Base-by-base conservation (phyloP, 1,140 invertebrate genomes). In the Nixonia krombeini region DNA sequence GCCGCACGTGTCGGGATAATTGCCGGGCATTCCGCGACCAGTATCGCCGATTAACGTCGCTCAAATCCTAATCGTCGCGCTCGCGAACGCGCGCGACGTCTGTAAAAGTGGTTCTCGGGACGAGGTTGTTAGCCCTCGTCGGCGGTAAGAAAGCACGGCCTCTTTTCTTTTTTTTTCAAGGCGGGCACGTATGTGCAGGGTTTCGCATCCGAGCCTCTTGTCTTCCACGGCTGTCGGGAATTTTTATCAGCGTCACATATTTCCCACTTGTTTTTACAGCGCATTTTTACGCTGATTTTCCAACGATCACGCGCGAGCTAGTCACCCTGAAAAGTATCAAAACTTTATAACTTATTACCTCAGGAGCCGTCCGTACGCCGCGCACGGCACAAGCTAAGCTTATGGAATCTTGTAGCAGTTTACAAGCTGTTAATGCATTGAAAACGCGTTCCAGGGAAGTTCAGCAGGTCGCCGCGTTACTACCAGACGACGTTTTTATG, bases 121-220 rank as follows among this genome's bases (percentile, higher is more conserved):
- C 29, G 46, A 65, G 62, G 61, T 70, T 62, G 49, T 70, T 65
- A 65, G 57, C 68, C 56, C 50, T 64, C 50, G 50, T 47, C 57
- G 53, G 55, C 23, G 53, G 41, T 70, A 65, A 70, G 61, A 70
- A 70, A 66, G 52, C 56, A n/a, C 53, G 50, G 17, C 51, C n/a
- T 31, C 40, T 49, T 31, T 58, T 12, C 38, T 38, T 49, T 31
- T 58, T 66, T 70, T 70, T 70, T 26, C 56, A 64, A 26, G 67
- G 23, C 59, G 45, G 35, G 59, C 59, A 70, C 59, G 67, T 70
- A 64, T 69, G 45, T 46, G 61, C 57, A 64, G 40, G 61, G 67
- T 59, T 64, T 70, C 56, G 44, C 56, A 58, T 69, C 38, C 53
- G 40, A 51, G 45, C 53, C 31, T 62, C 57, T 59, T 61, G 59